Evolutionary conservation across 2,888 invertebrate genomes (phyloP), one percentile per base, ranked within the genome.

Genomic region (Sisyra terminalis): DNA sequence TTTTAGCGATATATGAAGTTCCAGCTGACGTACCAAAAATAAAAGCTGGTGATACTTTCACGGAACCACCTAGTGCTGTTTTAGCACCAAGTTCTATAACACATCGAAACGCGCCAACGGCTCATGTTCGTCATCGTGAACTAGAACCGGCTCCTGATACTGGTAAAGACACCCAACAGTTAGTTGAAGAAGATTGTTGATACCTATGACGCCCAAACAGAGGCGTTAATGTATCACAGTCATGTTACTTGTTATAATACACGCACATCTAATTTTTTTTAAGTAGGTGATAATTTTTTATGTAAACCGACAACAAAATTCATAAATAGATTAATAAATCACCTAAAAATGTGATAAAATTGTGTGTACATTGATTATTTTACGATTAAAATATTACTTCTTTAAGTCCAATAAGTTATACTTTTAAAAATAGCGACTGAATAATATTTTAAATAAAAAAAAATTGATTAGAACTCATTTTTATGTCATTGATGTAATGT

Each of bases 111-210:
- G 42, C 42, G 11, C 80, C 82, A 17, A 78, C 76, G 58, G 66
- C 80, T 51, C 76, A 78, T 58, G 66, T 81, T 51, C 70, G 80
- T 61, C 83, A 79, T 60, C 75, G 77, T 51, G 80, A 83, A 59
- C 70, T 90, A 46, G 87, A 89, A 65, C 90, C 90, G 3, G 75
- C 78, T 42, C 66, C 73, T 44, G 90, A 92, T 63, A 85, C 87
- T 44, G 89, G 88, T 60, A 86, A 83, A 62, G 92, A 92, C 66
- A 92, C 92, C 38, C 86, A 86, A 63, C 78, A 82, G 60, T 73
- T 92, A 51, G 90, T 92, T 51, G 80, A 80, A 62, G 90, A 90
- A 69, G 88, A 89, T 69, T 78, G 78, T 65, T 79, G 62, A 62
- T 63, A 36, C 35, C 44, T 37, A 17, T 16, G 38, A 18, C 18